These are phyloP conservation scores for Platichthys flesus DNA, from an alignment of 2,113 vertebrate genomes.

Conservation along the genomic window DNA sequence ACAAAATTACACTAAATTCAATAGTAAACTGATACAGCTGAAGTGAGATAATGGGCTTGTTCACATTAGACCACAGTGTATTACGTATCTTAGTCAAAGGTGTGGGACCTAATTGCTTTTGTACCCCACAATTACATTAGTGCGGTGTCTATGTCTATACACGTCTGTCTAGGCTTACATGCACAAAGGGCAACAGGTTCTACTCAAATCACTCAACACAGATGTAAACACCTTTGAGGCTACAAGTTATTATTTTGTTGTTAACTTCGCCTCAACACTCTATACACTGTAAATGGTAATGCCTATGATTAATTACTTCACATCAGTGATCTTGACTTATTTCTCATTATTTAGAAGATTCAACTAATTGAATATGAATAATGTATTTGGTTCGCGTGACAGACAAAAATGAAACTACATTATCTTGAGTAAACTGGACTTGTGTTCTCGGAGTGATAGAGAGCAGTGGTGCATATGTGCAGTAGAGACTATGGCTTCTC, in stretches of 20 bases:
- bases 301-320: too few relatives aligned
- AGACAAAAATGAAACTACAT: too few relatives aligned
- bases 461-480: too few relatives aligned
- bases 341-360: not conserved
- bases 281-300: too few relatives aligned
- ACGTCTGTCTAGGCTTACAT: not conserved
- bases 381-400: not conserved
- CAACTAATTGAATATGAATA: not conserved
- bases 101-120: conserved; percentile 56
- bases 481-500: too few relatives aligned
- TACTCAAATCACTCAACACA: not conserved
- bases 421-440: too few relatives aligned
- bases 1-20: conserved; percentile 65
- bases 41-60: conserved; percentile 39
- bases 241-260: not conserved
- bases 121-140: conserved; percentile 27
- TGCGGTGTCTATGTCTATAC: conserved; percentile 11
- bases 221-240: not conserved
- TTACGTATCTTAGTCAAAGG: conserved; percentile 52
- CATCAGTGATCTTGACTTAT: not conserved
- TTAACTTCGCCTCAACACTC: not conserved
- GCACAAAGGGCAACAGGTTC: conserved; percentile 2
- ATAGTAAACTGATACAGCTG: conserved; percentile 58
- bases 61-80: conserved; percentile 48
- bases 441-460: too few relatives aligned